phyloP scores from a whole-genome alignment of 2,888 invertebrate species.

The Meiosimyza decipiens region DNA sequence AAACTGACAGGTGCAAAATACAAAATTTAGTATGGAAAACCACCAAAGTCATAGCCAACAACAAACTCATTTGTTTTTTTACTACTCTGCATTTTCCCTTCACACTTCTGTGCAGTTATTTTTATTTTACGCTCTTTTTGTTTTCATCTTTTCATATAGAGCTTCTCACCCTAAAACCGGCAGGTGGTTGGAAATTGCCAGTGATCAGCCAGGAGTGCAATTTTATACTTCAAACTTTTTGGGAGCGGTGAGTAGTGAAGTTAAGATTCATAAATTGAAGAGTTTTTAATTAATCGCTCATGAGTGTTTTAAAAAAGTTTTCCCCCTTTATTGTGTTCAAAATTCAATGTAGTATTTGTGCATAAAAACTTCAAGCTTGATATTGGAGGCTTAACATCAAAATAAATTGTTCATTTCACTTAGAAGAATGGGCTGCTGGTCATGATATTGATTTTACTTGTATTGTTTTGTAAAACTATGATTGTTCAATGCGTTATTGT shows the following conservation, averaged over 20 bases:
- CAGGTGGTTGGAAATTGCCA: slow-evolving; percentile 81
- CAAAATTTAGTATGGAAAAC: slow-evolving; percentile 1
- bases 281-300: slow-evolving; percentile 29
- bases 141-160: slow-evolving; percentile 59
- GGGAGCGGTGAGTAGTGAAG: slow-evolving; percentile 57
- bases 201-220: slow-evolving; percentile 91
- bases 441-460: too few species aligned
- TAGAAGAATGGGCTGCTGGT: too few species aligned
- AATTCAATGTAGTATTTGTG: too few species aligned
- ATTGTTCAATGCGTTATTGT: too few species aligned
- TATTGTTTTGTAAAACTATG: too few species aligned
- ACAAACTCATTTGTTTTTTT: too few species aligned
- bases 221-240: slow-evolving; percentile 86
- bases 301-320: slow-evolving; percentile 27
- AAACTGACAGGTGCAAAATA: neutral
- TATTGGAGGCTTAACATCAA: too few species aligned
- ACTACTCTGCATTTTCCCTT: too few species aligned
- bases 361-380: too few species aligned
- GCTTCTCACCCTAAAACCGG: slow-evolving; percentile 77
- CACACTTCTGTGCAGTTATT: too few species aligned
- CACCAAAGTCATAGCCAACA: neutral
- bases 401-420: too few species aligned
- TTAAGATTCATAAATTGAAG: slow-evolving; percentile 5
- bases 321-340: too few species aligned
- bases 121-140: neutral